Base-by-base conservation (phyloP, 2,888 invertebrate species). In the Cheilosia vulpina region DNA sequence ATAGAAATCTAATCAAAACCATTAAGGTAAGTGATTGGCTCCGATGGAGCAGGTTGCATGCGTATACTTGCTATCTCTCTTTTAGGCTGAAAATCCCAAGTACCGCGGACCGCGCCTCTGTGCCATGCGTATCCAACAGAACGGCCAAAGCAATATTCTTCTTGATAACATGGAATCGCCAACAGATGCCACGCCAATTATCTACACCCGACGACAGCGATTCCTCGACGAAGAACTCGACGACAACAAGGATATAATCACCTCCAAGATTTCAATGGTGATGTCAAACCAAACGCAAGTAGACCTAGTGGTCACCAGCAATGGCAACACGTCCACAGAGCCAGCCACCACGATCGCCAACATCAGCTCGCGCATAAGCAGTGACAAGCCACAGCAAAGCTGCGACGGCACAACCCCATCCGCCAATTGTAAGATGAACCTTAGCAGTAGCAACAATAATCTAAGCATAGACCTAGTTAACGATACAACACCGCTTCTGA, bases 141-240 rank as follows among this genome's bases (percentile, higher is more conserved):
- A 95, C 6, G 96, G 96, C 6, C 96, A 96, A 13, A 96, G 95
- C 90, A 97, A 96, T 90, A 96, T 97, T 88, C 92, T 97, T 5
- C 92, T 97, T 27, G 96, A 96, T 91, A 96, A 96, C 89, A 95
- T 95, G 41, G 95, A 96, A 88, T 94, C 95, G 55, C 88, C 92
- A 15, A 91, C 91, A 57, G 89, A 91, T 15, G 94, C 95, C 34
- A 94, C 95, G 15, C 96, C 96, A 0, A 94, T 96, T 41, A 92
- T 96, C 50, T 96, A 96, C 88, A 95, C 95, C 81, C 93, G 94
- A 11, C 94, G 94, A 87, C 93, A 91, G 73, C 90, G 90, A 4
- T 89, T 92, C 27, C 87, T 92, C 2, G 92, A 92, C 53, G 92
- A 92, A 81, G 92, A 92, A 79, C 88, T 92, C 24, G 91, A 91